Evolutionary conservation across 2,888 invertebrate species (phyloP), one percentile per base, ranked within the genome.

Genomic region (Bombylius major): DNA sequence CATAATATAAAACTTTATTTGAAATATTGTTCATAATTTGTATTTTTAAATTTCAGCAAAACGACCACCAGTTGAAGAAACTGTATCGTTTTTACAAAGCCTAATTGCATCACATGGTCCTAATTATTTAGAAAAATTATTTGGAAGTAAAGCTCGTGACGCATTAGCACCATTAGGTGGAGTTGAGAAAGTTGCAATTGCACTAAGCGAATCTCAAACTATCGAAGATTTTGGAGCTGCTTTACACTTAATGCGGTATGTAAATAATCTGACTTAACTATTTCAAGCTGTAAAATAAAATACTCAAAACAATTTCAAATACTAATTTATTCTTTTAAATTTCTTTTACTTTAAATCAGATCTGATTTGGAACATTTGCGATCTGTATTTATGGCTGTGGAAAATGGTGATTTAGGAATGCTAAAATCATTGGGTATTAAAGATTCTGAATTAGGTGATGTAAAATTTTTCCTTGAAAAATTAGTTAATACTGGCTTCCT

Each of bases 51-150:
- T 73, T 76, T 31, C 77, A 93, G 96, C 96, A 32, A 95, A 94
- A 74, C 82, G 96, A 69, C 96, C 96, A 64, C 96, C 96, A 53
- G 95, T 96, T 42, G 95, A 96, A 73, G 96, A 96, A 74, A 96
- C 95, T 1, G 90, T 93, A 49, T 93, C 93, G 59, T 97, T 96
- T 74, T 78, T 97, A 62, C 92, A 95, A 71, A 94, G 94, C 32
- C 79, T 97, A 64, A 79, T 97, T 66, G 90, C 92, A 51, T 93
- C 94, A 61, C 96, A 96, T 72, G 96, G 96, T 61, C 94, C 94
- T 63, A 94, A 96, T 78, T 96, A 96, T 76, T 79, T 96, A 71
- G 94, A 94, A 76, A 97, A 96, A 76, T 79, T 96, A 58, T 97
- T 97, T 69, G 96, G 96, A 53, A 89, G 86, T 72, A 95, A 94